Evolutionary conservation across 1,140 invertebrate species (phyloP), one percentile per base, ranked within the genome.

Genomic region (Hyphantria cunea): DNA sequence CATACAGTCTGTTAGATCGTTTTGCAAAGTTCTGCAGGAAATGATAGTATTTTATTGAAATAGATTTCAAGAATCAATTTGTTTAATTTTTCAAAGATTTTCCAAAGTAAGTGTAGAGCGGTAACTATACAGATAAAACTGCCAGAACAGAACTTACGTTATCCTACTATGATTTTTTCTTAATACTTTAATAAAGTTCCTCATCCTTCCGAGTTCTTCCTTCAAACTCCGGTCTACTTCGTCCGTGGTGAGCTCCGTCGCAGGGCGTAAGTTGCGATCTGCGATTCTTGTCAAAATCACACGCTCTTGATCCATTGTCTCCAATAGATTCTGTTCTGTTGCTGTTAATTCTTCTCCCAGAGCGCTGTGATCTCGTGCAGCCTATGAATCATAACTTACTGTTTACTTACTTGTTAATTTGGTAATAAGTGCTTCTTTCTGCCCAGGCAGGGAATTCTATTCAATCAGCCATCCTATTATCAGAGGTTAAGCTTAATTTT

Each of bases 291-390:
- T 74, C 53, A 71, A 70, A 4, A 79, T 63, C 0, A 83, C 12
- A 10, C 70, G 64, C 53, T 84, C 76, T 44, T 84, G 72, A 31
- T 85, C 76, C 76, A 89, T 76, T 0, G 72, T 82, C 10, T 76
- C 59, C 6, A 83, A 11, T 0, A 86, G 34, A 54, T 72, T 81
- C 59, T 79, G 70, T 64, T 89, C 84, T 12, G 80, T 73, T 12
- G 59, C 56, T 13, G 47, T 48, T 14, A 79, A 51, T 66, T 89
- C 84, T 59, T 78, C 76, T 13, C 73, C 64, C 44, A 89, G 62
- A 5, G 64, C 66, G 25, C 73, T 70, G 10, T 76, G 68, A 37
- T 88, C 85, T 54, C 68, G 55, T 41, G 76, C 10, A 0, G 76
- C 76, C 85, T 88, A 51, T 5, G n/a, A 7, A 39, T 12, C 14